Base-by-base conservation (phyloP, 2,797 vertebrate genomes). In the Hydrophis major region DNA sequence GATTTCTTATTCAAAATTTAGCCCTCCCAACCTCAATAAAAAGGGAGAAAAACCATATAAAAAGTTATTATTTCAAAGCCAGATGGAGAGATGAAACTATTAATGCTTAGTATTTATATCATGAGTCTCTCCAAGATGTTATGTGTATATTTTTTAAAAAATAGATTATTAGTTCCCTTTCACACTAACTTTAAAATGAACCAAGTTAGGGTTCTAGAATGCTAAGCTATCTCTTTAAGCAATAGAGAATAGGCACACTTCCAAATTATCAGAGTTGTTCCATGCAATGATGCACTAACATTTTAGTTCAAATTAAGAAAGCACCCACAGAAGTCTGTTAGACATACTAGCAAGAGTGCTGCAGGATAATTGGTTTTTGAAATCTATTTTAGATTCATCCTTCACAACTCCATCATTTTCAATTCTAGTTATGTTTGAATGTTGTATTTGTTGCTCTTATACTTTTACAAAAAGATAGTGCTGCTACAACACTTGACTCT, bases 401-500 rank as follows among this genome's bases (percentile, higher is more conserved):
- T 91, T 13, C 89, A 78, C 57, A 22, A 22, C 6, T 13, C 27
- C 10, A 66, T n/a, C 69, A 25, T 78, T 47, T 90, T 78, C 53
- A 27, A 56, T 32, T 57, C n/a, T 57, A 66, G 50, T 37, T 53
- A 13, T 6, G 28, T 61, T 91, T 63, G n/a, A 87, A 91, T 50
- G 60, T 60, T 88, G 86, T 74, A 53, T 12, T 50, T 56, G 18
- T 89, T 92, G 25, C 86, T 63, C 1, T 66, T 74, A 57, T 27
- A 89, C 37, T 78, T 94, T 57, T 89, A 89, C 89, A 94, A 93
- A 96, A 90, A 95, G 78, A 91, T 93, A 83, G 56, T 90, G 69
- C 93, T 96, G 90, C 95, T 94, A 94, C 95, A 96, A 93, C 53
- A 87, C 88, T 69, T 89, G 90, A 89, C 94, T 95, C 95, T 94